phyloP scores from a whole-genome alignment of 2,113 vertebrate species.

The Myiagra hebetior region DNA sequence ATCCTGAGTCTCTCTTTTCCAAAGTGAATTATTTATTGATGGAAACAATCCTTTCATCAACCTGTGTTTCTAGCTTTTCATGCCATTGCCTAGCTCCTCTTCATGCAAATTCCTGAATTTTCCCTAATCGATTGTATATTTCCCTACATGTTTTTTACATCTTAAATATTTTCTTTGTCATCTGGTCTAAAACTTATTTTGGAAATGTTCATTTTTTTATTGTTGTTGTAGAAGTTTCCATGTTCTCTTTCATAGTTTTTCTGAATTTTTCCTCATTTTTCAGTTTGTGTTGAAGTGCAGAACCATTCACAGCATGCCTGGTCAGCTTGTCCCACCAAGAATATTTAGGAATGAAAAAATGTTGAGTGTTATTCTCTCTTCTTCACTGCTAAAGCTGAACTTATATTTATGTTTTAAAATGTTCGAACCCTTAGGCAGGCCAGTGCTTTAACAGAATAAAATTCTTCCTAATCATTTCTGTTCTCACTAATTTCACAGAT shows the following conservation, averaged over 20 bases:
- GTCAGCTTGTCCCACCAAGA: not conserved
- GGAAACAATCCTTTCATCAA: not conserved
- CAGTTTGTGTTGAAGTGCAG: not conserved
- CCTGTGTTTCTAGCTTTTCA: not conserved
- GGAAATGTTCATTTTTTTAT: not conserved
- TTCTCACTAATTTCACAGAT: not conserved
- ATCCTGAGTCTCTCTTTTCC: not conserved
- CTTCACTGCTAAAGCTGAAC: not conserved
- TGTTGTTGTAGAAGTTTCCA: not conserved
- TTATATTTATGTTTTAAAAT: not conserved
- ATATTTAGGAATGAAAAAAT: not conserved
- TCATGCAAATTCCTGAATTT: not conserved
- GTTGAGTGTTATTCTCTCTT: not conserved
- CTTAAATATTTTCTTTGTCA: not conserved
- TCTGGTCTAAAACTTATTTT: not conserved
- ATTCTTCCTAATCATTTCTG: not conserved
- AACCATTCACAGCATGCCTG: not conserved
- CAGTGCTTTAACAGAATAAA: not conserved
- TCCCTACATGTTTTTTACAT: not conserved
- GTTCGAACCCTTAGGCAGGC: not conserved
- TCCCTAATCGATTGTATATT: not conserved
- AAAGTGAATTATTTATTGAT: not conserved
- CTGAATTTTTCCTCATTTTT: not conserved
- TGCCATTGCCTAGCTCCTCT: not conserved
- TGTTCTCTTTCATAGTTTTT: not conserved